phyloP scores from a whole-genome alignment of 2,113 vertebrate genomes.

The Ptilorrhoa leucosticta region DNA sequence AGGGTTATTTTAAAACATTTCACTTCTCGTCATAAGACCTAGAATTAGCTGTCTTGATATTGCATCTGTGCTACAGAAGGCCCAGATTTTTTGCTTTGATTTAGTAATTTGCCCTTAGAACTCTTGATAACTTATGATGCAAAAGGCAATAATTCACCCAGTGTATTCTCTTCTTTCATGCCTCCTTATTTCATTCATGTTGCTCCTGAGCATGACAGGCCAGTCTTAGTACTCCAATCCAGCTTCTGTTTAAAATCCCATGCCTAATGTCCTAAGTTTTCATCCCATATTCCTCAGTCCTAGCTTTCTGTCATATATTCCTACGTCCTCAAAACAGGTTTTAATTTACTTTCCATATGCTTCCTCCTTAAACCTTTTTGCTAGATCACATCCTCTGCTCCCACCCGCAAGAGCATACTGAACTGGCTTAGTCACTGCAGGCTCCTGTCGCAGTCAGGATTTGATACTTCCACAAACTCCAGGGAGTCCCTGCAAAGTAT shows the following conservation, averaged over 20 bases:
- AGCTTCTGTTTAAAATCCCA: background rate
- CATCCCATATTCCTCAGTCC: background rate
- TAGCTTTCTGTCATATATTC: background rate
- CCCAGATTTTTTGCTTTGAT: background rate
- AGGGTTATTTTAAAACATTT: slow-evolving; percentile 25
- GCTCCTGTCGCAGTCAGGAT: background rate
- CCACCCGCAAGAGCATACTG: background rate
- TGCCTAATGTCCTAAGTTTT: background rate
- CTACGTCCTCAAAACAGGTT: background rate
- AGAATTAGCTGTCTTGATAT: background rate
- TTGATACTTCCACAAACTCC: background rate
- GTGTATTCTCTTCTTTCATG: background rate
- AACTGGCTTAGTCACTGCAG: background rate
- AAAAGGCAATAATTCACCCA: background rate
- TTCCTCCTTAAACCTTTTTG: background rate
- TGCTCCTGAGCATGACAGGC: background rate
- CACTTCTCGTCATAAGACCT: background rate
- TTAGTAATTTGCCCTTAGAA: background rate
- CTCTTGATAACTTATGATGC: background rate
- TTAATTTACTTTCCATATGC: background rate
- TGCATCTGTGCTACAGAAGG: background rate
- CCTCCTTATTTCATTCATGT: background rate
- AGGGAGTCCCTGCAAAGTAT: background rate
- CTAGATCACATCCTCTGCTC: background rate
- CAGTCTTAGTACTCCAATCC: background rate